Percentiles rank a stretch among this genome's conserved stretches.
These are phyloP conservation scores for Anarsia innoxiella DNA, from an alignment of 2,888 invertebrate species.

Conservation along the genomic window DNA sequence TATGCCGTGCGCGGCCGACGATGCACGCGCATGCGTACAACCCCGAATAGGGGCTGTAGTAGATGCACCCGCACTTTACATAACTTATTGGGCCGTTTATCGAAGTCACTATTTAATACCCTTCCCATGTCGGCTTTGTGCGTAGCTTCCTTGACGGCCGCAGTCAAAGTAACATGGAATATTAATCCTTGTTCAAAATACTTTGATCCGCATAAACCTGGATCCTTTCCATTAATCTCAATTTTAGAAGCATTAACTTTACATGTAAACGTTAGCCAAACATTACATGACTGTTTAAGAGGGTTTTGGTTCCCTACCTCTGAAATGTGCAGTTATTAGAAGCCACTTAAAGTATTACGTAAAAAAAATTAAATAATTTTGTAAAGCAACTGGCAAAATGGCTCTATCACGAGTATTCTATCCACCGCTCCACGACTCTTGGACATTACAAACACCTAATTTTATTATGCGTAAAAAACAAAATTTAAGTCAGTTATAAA, in stretches of 20 bases:
- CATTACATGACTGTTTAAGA: too few species aligned
- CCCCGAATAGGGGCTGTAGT: constrained; percentile 56
- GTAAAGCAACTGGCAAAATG: too few species aligned
- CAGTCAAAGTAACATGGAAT: constrained; percentile 38
- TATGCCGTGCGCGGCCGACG: constrained; percentile 67
- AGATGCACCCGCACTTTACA: constrained; percentile 73
- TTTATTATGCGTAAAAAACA: too few species aligned
- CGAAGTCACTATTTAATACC: constrained; percentile 70
- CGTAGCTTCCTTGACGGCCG: constrained; percentile 49
- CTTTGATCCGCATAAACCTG: constrained; percentile 37
- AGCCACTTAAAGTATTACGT: too few species aligned
- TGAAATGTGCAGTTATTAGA: too few species aligned
- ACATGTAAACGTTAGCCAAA: too few species aligned
- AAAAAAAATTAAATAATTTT: too few species aligned
- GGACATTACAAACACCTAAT: too few species aligned
- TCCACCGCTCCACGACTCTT: too few species aligned
- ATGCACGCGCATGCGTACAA: constrained; percentile 70
- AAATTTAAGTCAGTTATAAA: too few species aligned
- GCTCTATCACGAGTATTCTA: too few species aligned
- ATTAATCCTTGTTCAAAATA: constrained; percentile 59
- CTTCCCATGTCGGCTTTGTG: constrained; percentile 66
- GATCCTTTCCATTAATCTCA: constrained; percentile 53
- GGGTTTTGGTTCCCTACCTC: too few species aligned
- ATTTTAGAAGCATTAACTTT: constrained; percentile 28
- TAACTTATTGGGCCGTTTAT: constrained; percentile 72